Conservation (phyloP, 2,888 invertebrate species). For the Tachystola acroxantha region DNA sequence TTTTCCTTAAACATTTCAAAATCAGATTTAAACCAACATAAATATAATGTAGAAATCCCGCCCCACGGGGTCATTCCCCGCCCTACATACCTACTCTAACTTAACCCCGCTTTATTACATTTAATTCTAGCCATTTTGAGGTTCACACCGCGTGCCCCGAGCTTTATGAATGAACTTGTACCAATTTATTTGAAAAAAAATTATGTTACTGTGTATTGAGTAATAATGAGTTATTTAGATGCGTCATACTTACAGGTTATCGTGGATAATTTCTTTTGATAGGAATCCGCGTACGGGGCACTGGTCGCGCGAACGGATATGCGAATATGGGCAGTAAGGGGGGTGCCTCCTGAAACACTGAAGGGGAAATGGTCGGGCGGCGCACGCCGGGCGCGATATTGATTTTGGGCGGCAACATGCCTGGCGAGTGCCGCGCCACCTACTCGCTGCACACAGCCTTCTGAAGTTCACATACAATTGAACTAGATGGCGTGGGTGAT, state of each 20-base stretch:
- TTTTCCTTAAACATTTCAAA: too few species aligned
- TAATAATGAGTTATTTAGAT: constrained; percentile 1
- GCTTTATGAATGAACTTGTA: constrained; percentile 36
- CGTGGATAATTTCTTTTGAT: constrained; percentile 37
- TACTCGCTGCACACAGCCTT: constrained; percentile 14
- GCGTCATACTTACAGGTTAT: constrained; percentile 44
- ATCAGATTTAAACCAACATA: neutral
- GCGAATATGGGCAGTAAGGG: constrained; percentile 50
- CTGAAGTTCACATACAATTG: constrained; percentile 11
- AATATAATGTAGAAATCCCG: constrained; percentile 22
- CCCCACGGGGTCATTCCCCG: constrained; percentile 45
- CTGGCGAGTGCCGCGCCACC: constrained; percentile 38
- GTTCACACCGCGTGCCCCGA: constrained; percentile 14
- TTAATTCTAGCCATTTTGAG: constrained; percentile 26
- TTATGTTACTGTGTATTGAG: neutral
- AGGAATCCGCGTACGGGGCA: constrained; percentile 44
- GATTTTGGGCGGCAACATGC: constrained; percentile 70
- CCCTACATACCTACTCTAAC: constrained; percentile 47
- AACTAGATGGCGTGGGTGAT: constrained; percentile 41
- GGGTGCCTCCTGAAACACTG: constrained; percentile 62
- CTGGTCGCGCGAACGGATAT: constrained; percentile 47
- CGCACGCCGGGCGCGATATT: constrained; percentile 59
- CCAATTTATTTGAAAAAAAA: neutral
- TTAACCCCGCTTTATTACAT: constrained; percentile 39
- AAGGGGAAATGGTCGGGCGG: constrained; percentile 53